Conservation (phyloP, 2,113 vertebrate species). For the Salvelinus alpinus region DNA sequence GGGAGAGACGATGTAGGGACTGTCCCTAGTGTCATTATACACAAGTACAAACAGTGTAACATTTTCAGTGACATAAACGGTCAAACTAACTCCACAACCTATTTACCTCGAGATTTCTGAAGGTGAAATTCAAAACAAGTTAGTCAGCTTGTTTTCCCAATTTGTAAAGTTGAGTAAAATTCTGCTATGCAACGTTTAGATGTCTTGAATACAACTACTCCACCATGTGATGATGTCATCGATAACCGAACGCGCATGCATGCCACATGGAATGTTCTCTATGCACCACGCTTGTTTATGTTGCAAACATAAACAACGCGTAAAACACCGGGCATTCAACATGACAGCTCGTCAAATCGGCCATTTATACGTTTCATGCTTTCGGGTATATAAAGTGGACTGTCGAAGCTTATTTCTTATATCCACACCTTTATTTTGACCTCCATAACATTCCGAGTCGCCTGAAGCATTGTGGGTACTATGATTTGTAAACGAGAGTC, state of each 20-base stretch:
- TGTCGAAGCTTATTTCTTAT: neutral
- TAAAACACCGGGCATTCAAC: neutral
- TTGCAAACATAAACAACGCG: neutral
- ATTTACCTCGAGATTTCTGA: too few species aligned
- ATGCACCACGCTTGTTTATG: neutral
- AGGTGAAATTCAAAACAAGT: too few species aligned
- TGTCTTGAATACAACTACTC: neutral
- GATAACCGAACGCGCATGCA: constrained; percentile 54
- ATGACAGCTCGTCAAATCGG: neutral
- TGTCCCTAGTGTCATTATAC: neutral
- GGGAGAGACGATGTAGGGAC: too few species aligned
- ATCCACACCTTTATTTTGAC: constrained; percentile 5
- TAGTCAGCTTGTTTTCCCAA: too few species aligned
- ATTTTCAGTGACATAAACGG: too few species aligned
- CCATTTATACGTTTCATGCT: neutral
- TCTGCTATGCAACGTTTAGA: too few species aligned
- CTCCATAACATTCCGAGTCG: constrained; percentile 30
- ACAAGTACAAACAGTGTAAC: too few species aligned
- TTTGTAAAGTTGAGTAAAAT: too few species aligned
- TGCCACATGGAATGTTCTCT: neutral
- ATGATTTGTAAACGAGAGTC: constrained; percentile 58
- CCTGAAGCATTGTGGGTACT: constrained; percentile 58
- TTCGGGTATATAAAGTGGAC: neutral
- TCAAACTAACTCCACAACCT: too few species aligned
- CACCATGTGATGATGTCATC: constrained; percentile 44